Conservation (phyloP, 2,113 vertebrate species). For the Thymallus thymallus region DNA sequence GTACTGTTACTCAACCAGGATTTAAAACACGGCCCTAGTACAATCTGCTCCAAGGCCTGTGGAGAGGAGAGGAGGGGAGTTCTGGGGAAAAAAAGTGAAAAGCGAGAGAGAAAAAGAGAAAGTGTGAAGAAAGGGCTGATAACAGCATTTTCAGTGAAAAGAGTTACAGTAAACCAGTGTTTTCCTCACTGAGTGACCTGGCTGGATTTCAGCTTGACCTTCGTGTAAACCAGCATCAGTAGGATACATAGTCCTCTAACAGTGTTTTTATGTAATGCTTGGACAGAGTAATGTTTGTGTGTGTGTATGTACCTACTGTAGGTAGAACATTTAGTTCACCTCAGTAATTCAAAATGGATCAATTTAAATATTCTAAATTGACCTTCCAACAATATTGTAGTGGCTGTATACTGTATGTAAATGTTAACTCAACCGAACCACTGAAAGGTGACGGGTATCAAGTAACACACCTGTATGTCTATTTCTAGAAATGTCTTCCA, state of each 20-base stretch:
- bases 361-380: background rate
- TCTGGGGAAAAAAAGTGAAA: background rate
- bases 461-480: constrained; percentile 19
- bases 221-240: background rate
- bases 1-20: constrained; percentile 72
- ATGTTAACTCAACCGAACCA: background rate
- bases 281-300: background rate
- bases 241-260: background rate
- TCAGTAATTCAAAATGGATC: background rate
- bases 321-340: background rate
- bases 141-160: constrained; percentile 30
- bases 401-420: too few relatives aligned
- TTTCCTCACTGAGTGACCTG: constrained; percentile 24
- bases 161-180: constrained; percentile 8
- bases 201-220: constrained; percentile 12
- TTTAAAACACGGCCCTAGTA: constrained; percentile 61
- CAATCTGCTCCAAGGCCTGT: constrained; percentile 33
- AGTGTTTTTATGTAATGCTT: background rate
- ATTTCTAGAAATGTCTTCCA: constrained; percentile 21
- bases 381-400: background rate
- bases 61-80: constrained; percentile 19
- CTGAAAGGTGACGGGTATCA: constrained; percentile 37
- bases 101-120: too few relatives aligned
- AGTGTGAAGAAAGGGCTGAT: constrained; percentile 16
- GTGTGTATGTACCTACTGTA: background rate